Conservation (phyloP, 2,888 invertebrate species). For the Augochlorella aurata region DNA sequence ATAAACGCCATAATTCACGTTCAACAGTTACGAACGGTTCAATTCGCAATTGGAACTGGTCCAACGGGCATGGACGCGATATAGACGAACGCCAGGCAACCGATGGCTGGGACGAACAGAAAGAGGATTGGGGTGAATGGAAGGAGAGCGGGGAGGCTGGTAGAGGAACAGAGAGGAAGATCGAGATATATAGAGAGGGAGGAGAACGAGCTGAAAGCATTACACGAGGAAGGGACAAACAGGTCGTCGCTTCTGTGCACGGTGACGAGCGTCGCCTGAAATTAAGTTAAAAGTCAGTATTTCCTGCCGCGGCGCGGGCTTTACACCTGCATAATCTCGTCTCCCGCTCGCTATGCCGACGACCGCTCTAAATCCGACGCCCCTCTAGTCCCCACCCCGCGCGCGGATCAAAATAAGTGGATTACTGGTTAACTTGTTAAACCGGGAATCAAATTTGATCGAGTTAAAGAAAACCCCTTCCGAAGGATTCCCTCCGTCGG, state of each 20-base stretch:
- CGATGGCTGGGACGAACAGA: slow-evolving; percentile 21
- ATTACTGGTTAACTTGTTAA: background rate
- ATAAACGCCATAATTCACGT: slow-evolving; percentile 79
- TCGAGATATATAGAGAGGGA: background rate
- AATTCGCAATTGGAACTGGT: slow-evolving; percentile 78
- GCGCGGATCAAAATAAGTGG: slow-evolving; percentile 3
- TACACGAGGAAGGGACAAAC: slow-evolving; percentile 63
- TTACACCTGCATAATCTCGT: slow-evolving; percentile 69
- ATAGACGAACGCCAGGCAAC: slow-evolving; percentile 54
- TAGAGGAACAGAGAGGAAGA: background rate
- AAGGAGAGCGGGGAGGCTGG: background rate
- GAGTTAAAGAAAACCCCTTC: slow-evolving; percentile 63
- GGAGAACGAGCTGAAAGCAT: slow-evolving; percentile 28
- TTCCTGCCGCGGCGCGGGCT: slow-evolving; percentile 55
- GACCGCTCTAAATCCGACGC: slow-evolving; percentile 21
- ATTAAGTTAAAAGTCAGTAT: slow-evolving; percentile 68
- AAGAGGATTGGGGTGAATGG: background rate
- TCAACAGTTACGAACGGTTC: slow-evolving; percentile 78
- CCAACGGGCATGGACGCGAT: slow-evolving; percentile 69
- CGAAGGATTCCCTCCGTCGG: background rate
- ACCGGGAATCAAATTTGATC: slow-evolving; percentile 65
- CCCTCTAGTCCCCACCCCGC: background rate
- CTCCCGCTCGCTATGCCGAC: slow-evolving; percentile 33
- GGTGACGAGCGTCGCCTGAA: slow-evolving; percentile 58
- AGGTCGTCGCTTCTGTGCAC: slow-evolving; percentile 57